Percentiles rank a stretch among this genome's conserved stretches.
Evolutionary conservation across 1,140 invertebrate species (phyloP).

Genomic region (Carposina sasakii): DNA sequence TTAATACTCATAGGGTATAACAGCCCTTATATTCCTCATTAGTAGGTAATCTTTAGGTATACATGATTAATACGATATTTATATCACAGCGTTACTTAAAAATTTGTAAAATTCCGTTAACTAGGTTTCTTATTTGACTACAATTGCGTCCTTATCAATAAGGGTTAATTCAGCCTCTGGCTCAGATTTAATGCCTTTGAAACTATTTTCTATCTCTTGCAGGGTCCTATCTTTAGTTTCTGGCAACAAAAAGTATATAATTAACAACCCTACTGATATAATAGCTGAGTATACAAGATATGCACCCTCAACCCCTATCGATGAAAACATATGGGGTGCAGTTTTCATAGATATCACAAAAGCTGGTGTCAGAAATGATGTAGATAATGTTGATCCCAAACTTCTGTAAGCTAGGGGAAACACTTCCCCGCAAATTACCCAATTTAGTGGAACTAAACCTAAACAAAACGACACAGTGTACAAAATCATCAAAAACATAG

Average conservation of each 20-base stretch:
- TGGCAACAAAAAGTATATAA: conserved; percentile 55
- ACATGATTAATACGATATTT: no score
- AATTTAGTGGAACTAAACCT: conserved; percentile 58
- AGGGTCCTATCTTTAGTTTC: conserved; percentile 64
- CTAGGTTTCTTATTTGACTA: no score
- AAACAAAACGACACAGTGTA: conserved; percentile 60
- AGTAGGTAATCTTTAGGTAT: no score
- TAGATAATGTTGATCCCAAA: conserved; percentile 61
- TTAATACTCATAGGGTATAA: no score
- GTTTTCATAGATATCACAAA: conserved; percentile 67
- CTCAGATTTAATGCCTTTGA: conserved; percentile 49
- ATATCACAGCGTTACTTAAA: no score
- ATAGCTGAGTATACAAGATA: conserved; percentile 56
- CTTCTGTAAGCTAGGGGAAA: conserved; percentile 63
- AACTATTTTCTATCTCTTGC: conserved; percentile 62
- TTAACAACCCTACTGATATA: conserved; percentile 43
- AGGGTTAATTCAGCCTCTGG: conserved; percentile 50
- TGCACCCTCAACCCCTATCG: conserved; percentile 58
- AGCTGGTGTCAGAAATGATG: conserved; percentile 59
- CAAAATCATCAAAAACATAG: conserved; percentile 53
- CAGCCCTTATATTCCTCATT: no score
- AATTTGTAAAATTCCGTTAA: no score
- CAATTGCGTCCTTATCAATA: conserved; percentile 40
- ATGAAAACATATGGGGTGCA: conserved; percentile 56
- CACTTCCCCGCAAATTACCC: conserved; percentile 66